Conservation (phyloP, 2,888 invertebrate species). For the Nephrocerus scutellatus region DNA sequence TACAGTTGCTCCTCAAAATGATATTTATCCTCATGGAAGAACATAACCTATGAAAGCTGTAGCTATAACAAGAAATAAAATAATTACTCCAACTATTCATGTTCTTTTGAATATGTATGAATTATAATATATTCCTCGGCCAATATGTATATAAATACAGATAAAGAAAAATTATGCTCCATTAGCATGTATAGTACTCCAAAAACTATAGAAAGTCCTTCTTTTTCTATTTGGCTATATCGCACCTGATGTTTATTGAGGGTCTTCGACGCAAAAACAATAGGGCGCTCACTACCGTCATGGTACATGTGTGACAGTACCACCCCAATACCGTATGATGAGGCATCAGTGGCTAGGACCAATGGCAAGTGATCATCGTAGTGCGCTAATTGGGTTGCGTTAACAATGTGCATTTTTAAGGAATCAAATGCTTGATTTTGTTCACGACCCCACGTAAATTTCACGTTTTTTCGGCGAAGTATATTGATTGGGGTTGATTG, state of each 20-base stretch:
- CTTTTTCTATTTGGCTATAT: conserved; percentile 29
- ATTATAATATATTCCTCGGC: too few species aligned
- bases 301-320: conserved; percentile 31
- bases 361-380: conserved; percentile 9
- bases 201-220: conserved; percentile 34
- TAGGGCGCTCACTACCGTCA: conserved; percentile 37
- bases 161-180: too few species aligned
- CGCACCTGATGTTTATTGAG: too few species aligned
- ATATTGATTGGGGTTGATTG: conserved; percentile 28
- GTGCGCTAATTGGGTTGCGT: conserved; percentile 10
- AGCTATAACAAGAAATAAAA: too few species aligned
- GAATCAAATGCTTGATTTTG: conserved; percentile 23
- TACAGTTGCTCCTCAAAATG: too few species aligned
- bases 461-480: conserved; percentile 20
- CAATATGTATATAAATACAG: too few species aligned
- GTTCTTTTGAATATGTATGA: too few species aligned
- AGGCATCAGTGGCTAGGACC: conserved; percentile 21
- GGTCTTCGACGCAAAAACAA: too few species aligned
- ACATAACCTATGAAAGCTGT: too few species aligned
- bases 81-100: too few species aligned
- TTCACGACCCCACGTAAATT: conserved; percentile 23
- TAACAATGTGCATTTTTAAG: conserved; percentile 23
- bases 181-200: too few species aligned
- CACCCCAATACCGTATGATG: conserved; percentile 21
- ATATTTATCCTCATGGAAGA: too few species aligned